Percentiles rank a stretch among this genome's conserved stretches.
Evolutionary conservation across 2,888 invertebrate species (phyloP).

Genomic region (Melieria omissa): DNA sequence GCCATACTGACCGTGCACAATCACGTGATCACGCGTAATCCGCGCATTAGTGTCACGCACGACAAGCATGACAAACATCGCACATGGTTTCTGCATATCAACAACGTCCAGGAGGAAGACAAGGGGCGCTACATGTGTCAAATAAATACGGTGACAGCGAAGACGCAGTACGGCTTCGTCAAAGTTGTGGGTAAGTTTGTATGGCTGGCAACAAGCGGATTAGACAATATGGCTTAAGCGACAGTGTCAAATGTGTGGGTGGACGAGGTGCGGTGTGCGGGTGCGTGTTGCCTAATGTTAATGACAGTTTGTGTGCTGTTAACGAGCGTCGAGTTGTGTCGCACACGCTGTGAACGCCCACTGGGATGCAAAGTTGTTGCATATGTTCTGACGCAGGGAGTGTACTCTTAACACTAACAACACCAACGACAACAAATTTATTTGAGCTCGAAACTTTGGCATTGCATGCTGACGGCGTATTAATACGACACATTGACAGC

Average conservation of each 20-base stretch:
- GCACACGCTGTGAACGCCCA: no score
- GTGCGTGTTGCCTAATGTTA: background rate
- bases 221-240: background rate
- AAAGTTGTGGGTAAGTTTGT: constrained; percentile 84
- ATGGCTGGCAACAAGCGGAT: background rate
- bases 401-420: no score
- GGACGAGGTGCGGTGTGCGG: background rate
- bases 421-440: no score
- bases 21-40: constrained; percentile 93
- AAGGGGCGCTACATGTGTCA: constrained; percentile 94
- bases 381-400: no score
- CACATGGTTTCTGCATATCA: constrained; percentile 93
- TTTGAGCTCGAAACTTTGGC: no score
- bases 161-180: constrained; percentile 91
- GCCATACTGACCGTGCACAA: constrained; percentile 93
- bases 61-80: constrained; percentile 84
- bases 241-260: background rate
- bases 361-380: no score
- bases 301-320: no score
- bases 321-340: no score
- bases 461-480: no score
- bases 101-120: constrained; percentile 90
- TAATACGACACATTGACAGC: no score
- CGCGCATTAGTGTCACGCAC: constrained; percentile 90
- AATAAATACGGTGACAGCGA: constrained; percentile 92